Evolutionary conservation across 2,113 vertebrate species (phyloP).

Genomic region (Laticauda laticaudata): DNA sequence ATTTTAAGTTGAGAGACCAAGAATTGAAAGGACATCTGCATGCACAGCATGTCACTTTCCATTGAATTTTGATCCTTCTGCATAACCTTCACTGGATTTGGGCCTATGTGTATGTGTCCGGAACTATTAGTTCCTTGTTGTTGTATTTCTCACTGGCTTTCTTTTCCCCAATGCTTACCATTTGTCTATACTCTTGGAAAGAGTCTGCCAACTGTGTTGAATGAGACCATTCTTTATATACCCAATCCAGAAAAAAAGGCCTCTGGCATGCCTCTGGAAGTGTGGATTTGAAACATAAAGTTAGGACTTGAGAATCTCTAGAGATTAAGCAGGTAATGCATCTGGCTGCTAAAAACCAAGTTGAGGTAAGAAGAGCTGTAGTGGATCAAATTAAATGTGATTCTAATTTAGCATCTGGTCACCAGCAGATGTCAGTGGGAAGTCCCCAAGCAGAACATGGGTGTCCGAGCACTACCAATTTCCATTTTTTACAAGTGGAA

Average conservation of each 20-base stretch:
- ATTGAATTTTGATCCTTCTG: not conserved
- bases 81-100: not conserved
- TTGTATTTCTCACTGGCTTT: too few relatives aligned
- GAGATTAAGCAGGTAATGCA: conserved; percentile 2
- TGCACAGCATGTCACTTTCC: not conserved
- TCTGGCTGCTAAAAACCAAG: not conserved
- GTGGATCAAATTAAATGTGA: not conserved
- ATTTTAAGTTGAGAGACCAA: not conserved
- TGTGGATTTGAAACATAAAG: not conserved
- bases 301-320: not conserved
- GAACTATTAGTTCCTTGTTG: not conserved
- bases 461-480: too few relatives aligned
- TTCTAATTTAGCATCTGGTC: not conserved
- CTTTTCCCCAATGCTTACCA: not conserved
- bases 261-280: not conserved
- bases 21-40: not conserved
- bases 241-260: conserved; percentile 28
- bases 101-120: not conserved
- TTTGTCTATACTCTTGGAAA: conserved; percentile 14
- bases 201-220: conserved; percentile 14
- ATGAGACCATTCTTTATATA: conserved; percentile 14
- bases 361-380: not conserved
- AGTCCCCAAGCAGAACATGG: not conserved
- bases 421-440: not conserved
- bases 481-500: not conserved